Base-by-base conservation (phyloP, 2,888 invertebrate genomes). In the Hybos culiciformis region DNA sequence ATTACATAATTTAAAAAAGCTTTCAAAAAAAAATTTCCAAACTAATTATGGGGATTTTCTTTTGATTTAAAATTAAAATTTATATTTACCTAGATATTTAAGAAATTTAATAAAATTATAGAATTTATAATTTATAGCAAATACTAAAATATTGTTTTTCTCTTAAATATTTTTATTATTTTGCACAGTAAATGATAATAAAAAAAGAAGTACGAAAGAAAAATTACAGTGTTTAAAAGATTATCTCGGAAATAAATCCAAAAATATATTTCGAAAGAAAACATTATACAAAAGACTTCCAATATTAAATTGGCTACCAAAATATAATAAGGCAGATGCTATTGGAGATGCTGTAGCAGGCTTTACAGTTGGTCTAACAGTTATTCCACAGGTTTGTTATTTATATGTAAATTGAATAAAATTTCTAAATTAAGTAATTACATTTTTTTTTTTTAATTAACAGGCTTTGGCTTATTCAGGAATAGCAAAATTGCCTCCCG, bases 331-430 rank as follows among this genome's bases (percentile, higher is more conserved):
- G 19, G 73, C 77, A 48, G 77, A 81, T 62, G 79, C 86, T 11
- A 65, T 88, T 44, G 87, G 90, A 5, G 93, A 94, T 69, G 63
- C 88, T 36, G 83, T 94, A 51, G 92, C 93, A 11, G 92, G 92
- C 42, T 68, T 92, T 41, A 91, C 93, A 1, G 92, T 93, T 19
- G 93, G 91, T 7, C 43, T 66, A 41, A 66, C 65, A 8, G 66
- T 66, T 19, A 66, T 66, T 42, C 93, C 93, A 12, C 93, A 93
- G n/a, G n/a, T n/a, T n/a, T n/a, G n/a, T n/a, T n/a, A n/a, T n/a
- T n/a, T n/a, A n/a, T n/a, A n/a, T n/a, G n/a, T n/a, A n/a, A n/a
- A n/a, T n/a, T n/a, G n/a, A n/a, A n/a, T n/a, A n/a, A n/a, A n/a
- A n/a, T n/a, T n/a, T n/a, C n/a, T n/a, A n/a, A n/a, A n/a, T n/a